Percentiles rank a stretch among this genome's conserved stretches.
These are phyloP conservation scores for Perizoma flavofasciatum DNA, from an alignment of 2,888 invertebrate genomes.

Conservation along the genomic window DNA sequence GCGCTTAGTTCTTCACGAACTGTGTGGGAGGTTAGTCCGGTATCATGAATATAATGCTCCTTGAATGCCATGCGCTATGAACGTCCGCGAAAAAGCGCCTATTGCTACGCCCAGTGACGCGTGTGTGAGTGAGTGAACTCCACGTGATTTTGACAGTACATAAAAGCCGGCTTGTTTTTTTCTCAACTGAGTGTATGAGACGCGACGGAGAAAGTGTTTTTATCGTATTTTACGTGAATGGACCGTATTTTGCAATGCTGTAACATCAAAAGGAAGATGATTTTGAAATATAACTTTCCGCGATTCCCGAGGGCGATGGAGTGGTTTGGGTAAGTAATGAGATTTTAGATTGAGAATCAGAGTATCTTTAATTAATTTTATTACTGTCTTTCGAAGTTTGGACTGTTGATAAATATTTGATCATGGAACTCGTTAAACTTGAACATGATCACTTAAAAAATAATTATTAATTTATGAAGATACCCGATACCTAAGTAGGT, in stretches of 20 bases:
- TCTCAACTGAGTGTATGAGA: slow-evolving; percentile 48
- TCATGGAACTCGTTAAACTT: slow-evolving; percentile 34
- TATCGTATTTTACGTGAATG: slow-evolving; percentile 55
- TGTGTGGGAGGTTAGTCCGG: slow-evolving; percentile 82
- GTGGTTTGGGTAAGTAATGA: slow-evolving; percentile 69
- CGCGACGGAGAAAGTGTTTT: slow-evolving; percentile 61
- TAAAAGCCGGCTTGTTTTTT: slow-evolving; percentile 60
- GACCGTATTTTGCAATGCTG: slow-evolving; percentile 53
- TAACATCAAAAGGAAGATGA: slow-evolving; percentile 57
- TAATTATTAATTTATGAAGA: slow-evolving; percentile 27
- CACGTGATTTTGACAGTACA: slow-evolving; percentile 80
- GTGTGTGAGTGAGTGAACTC: slow-evolving; percentile 60
- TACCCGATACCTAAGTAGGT: neutral
- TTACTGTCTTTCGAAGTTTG: slow-evolving; percentile 37
- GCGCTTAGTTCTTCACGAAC: slow-evolving; percentile 82
- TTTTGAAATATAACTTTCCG: slow-evolving; percentile 51
- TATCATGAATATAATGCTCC: slow-evolving; percentile 74
- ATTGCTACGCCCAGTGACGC: slow-evolving; percentile 59
- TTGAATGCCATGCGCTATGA: slow-evolving; percentile 74
- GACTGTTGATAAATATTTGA: slow-evolving; percentile 48
- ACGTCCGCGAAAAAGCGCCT: slow-evolving; percentile 69
- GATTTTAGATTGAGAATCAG: slow-evolving; percentile 54
- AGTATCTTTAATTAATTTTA: slow-evolving; percentile 50
- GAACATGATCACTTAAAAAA: slow-evolving; percentile 31
- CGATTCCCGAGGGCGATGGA: slow-evolving; percentile 62